These are phyloP conservation scores for Tricholaema leucomelas DNA, from an alignment of 2,113 vertebrate genomes.

Conservation along the genomic window DNA sequence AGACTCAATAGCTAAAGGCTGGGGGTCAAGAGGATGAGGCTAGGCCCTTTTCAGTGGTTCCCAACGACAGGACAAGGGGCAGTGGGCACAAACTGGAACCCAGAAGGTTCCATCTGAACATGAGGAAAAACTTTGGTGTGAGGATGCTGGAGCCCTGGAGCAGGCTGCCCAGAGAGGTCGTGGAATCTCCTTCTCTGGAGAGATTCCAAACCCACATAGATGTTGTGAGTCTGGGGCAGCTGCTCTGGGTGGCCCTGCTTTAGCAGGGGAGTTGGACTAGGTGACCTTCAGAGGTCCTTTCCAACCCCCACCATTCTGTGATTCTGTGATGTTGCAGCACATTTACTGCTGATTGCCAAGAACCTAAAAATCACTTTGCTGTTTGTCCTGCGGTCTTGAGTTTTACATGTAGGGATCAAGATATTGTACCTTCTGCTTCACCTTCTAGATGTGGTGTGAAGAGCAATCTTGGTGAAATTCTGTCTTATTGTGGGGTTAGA, in stretches of 20 bases:
- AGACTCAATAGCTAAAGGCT: no score
- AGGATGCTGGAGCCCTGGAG: no score
- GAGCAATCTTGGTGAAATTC: background rate
- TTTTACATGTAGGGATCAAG: background rate
- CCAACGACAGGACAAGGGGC: no score
- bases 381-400: background rate
- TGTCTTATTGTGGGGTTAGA: background rate
- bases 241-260: background rate
- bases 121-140: no score
- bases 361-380: background rate
- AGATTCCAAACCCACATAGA: no score
- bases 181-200: no score
- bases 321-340: background rate
- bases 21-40: no score
- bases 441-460: background rate
- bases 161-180: no score
- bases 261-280: background rate
- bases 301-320: background rate
- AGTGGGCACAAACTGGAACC: no score
- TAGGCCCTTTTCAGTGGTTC: no score
- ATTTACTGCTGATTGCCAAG: background rate
- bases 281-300: background rate
- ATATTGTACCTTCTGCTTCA: background rate
- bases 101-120: no score
- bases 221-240: background rate